Conservation (phyloP, 2,888 invertebrate genomes). For the Colletes collaris region DNA sequence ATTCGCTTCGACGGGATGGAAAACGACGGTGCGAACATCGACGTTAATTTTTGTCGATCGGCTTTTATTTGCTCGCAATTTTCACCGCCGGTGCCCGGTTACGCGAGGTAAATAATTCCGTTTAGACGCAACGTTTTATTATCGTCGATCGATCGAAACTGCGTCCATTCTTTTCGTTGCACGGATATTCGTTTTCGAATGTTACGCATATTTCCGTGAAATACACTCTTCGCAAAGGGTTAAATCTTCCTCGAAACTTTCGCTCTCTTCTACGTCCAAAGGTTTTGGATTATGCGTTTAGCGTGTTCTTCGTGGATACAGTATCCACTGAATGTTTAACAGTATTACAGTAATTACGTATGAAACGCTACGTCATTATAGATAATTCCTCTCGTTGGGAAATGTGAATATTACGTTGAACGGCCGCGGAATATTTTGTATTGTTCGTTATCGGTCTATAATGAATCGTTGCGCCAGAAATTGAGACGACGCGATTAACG, state of each 20-base stretch:
- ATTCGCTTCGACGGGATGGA: background rate
- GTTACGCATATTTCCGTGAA: too few relatives aligned
- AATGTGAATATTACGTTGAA: background rate
- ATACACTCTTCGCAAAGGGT: too few relatives aligned
- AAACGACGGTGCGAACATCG: background rate
- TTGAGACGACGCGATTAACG: too few relatives aligned
- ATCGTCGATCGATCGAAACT: conserved; percentile 1
- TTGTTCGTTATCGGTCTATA: background rate
- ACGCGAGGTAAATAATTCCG: conserved; percentile 22
- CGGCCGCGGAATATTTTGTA: background rate
- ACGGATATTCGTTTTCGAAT: conserved; percentile 6
- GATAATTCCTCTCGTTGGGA: background rate
- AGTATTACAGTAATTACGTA: background rate
- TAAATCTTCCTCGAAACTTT: too few relatives aligned
- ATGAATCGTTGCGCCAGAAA: too few relatives aligned
- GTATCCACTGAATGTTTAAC: background rate
- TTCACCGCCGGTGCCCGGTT: background rate
- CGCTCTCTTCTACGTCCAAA: too few relatives aligned
- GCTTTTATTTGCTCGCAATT: conserved; percentile 23
- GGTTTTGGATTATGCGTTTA: too few relatives aligned
- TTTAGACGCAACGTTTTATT: conserved; percentile 7
- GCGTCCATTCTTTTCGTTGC: background rate
- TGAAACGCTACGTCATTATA: background rate
- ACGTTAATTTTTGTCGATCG: conserved; percentile 18
- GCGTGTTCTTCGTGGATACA: background rate